These are phyloP conservation scores for Drosophila varians DNA, from an alignment of 1,140 invertebrate species.

Conservation along the genomic window DNA sequence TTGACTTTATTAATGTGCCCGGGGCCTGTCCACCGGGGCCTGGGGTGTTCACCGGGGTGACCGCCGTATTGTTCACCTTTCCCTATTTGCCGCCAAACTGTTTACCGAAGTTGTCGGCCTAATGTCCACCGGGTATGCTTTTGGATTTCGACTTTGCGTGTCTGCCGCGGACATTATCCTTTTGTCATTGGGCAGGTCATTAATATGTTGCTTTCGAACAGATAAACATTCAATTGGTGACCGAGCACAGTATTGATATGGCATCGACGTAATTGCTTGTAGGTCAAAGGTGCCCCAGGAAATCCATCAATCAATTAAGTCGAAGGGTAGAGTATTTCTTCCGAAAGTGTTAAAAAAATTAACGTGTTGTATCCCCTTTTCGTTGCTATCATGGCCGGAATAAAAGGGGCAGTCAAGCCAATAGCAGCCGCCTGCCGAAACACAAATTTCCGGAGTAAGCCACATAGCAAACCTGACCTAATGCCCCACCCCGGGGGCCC, in stretches of 20 bases:
- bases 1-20: constrained; percentile 70
- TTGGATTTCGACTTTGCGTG: constrained; percentile 50
- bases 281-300: neutral
- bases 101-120: constrained; percentile 15
- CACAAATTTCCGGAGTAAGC: constrained; percentile 78
- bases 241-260: constrained; percentile 28
- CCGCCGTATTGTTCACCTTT: constrained; percentile 2
- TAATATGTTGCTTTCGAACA: constrained; percentile 20
- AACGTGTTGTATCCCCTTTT: constrained; percentile 5
- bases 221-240: constrained; percentile 30
- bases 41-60: constrained; percentile 41
- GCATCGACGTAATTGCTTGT: neutral
- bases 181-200: constrained; percentile 56
- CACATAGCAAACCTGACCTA: constrained; percentile 72
- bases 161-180: constrained; percentile 47
- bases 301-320: neutral
- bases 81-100: constrained; percentile 11
- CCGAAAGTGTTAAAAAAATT: constrained; percentile 35
- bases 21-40: constrained; percentile 33
- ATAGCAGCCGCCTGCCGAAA: constrained; percentile 52
- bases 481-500: constrained; percentile 20
- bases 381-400: neutral
- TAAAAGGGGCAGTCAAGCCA: constrained; percentile 15
- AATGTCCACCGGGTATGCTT: constrained; percentile 22
- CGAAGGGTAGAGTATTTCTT: neutral